A percentile compares a stretch with the other conserved stretches of the same genome.
Conservation (phyloP, 1,140 invertebrate genomes). For the Trypoxylus dichotomus region DNA sequence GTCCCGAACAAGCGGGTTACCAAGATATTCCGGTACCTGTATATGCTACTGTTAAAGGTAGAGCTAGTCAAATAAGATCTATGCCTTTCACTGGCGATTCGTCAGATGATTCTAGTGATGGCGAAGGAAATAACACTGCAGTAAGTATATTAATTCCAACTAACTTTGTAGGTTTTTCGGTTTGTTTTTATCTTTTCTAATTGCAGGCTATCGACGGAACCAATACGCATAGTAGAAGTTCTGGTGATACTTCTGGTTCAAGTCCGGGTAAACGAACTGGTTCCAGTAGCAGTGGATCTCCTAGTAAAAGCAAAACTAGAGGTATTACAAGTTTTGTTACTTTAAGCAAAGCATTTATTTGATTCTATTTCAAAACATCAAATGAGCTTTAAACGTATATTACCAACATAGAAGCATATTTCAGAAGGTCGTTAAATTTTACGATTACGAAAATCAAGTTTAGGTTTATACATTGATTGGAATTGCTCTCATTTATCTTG, state of each 20-base stretch:
- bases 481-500: too few species aligned
- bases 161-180: slow-evolving; percentile 12
- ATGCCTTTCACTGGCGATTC: slow-evolving; percentile 94
- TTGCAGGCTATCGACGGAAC: slow-evolving; percentile 50
- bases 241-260: slow-evolving; percentile 79
- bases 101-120: slow-evolving; percentile 92
- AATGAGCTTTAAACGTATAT: too few species aligned
- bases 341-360: not conserved
- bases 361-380: too few species aligned
- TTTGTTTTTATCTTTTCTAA: not conserved
- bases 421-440: too few species aligned
- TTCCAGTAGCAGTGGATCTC: slow-evolving; percentile 74
- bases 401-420: too few species aligned
- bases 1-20: slow-evolving; percentile 66
- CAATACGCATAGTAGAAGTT: slow-evolving; percentile 78
- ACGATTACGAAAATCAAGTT: too few species aligned
- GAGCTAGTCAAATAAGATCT: slow-evolving; percentile 92
- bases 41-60: slow-evolving; percentile 93
- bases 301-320: slow-evolving; percentile 75
- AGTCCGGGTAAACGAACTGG: slow-evolving; percentile 77
- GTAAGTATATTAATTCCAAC: slow-evolving; percentile 48
- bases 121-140: slow-evolving; percentile 77
- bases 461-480: too few species aligned
- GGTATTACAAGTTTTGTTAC: slow-evolving; percentile 51
- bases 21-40: slow-evolving; percentile 90